Evolutionary conservation across 2,888 invertebrate genomes (phyloP).

Genomic region (Dermolepida albohirtum): DNA sequence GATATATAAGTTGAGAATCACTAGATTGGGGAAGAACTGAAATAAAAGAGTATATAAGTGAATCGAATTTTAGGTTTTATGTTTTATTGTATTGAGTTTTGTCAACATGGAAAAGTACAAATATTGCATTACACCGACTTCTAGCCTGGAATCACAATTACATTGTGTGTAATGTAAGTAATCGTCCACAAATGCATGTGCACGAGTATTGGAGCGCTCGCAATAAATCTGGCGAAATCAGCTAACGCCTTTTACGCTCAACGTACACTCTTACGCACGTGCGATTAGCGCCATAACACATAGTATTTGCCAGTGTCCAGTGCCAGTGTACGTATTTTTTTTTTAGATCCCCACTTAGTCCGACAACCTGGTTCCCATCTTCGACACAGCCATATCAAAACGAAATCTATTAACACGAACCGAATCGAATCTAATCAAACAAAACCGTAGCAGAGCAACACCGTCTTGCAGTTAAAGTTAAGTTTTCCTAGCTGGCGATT

Average conservation of each 20-base stretch:
- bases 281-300: constrained; percentile 50
- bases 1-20: no score
- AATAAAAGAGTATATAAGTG: constrained; percentile 33
- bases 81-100: constrained; percentile 70
- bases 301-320: constrained; percentile 64
- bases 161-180: constrained; percentile 59
- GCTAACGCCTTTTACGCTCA: constrained; percentile 9
- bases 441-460: constrained; percentile 44
- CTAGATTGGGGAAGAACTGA: background rate
- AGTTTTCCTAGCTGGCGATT: constrained; percentile 6
- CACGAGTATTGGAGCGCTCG: constrained; percentile 26
- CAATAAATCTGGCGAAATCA: constrained; percentile 15
- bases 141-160: constrained; percentile 66
- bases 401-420: constrained; percentile 58
- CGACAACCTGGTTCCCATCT: constrained; percentile 62
- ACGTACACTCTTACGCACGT: constrained; percentile 29
- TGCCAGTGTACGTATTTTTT: constrained; percentile 57
- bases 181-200: constrained; percentile 40
- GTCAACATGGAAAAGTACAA: constrained; percentile 74
- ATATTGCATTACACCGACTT: constrained; percentile 71
- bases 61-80: constrained; percentile 60
- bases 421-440: constrained; percentile 57
- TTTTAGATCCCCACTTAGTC: constrained; percentile 56
- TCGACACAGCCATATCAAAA: constrained; percentile 60
- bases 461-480: constrained; percentile 7